Conservation (phyloP, 2,113 vertebrate species). For the Chascanopsetta lugubris region DNA sequence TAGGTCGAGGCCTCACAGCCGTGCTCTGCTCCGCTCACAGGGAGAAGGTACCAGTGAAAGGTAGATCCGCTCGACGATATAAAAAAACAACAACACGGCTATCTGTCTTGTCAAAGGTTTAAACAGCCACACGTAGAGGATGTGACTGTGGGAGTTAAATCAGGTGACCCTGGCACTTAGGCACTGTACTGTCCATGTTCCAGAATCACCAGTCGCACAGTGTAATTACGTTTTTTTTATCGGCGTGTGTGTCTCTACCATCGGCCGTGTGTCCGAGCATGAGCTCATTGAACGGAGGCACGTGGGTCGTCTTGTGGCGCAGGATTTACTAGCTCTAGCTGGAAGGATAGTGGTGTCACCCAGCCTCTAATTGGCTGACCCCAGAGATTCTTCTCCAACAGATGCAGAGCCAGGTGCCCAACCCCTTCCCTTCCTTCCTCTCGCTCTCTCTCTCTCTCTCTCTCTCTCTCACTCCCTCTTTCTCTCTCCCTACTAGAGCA, state of each 20-base stretch:
- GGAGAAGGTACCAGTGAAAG: slow-evolving; percentile 7
- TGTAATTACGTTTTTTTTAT: not conserved
- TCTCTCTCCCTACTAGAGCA: slow-evolving; percentile 21
- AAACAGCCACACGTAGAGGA: not conserved
- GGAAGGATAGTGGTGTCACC: slow-evolving; percentile 61
- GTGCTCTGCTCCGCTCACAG: slow-evolving; percentile 33
- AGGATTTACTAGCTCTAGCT: slow-evolving; percentile 60
- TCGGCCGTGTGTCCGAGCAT: slow-evolving; percentile 11
- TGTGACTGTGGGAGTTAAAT: not conserved
- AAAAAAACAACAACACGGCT: no score
- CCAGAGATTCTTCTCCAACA: slow-evolving; percentile 54
- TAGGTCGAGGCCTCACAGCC: slow-evolving; percentile 4
- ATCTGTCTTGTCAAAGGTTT: not conserved
- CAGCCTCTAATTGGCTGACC: slow-evolving; percentile 73
- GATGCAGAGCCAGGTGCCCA: slow-evolving; percentile 50
- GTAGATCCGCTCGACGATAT: slow-evolving; percentile 1
- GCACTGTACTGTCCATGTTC: slow-evolving; percentile 2
- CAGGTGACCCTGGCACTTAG: not conserved
- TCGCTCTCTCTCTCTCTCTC: not conserved
- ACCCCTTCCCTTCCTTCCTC: slow-evolving; percentile 33
- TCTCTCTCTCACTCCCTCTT: no score
- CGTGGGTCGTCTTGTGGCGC: slow-evolving; percentile 50
- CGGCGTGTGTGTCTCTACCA: slow-evolving; percentile 4
- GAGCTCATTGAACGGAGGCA: slow-evolving; percentile 49
- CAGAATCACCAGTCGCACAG: not conserved